These are phyloP conservation scores for Cataglyphis cursor DNA, from an alignment of 2,888 invertebrate genomes.

Conservation along the genomic window DNA sequence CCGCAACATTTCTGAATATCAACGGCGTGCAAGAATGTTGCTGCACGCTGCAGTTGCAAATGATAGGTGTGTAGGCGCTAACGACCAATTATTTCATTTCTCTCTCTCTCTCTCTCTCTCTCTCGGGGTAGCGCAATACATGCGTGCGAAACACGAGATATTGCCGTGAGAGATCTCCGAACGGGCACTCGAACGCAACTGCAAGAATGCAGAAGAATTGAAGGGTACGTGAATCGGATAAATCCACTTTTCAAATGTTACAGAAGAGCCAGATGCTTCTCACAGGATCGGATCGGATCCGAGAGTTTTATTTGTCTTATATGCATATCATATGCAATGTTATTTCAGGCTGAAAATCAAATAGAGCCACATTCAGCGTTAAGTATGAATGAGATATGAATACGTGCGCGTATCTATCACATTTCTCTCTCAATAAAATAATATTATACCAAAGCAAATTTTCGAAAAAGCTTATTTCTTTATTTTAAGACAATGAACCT, in stretches of 20 bases:
- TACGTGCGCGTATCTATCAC: background rate
- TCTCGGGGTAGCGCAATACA: constrained; percentile 28
- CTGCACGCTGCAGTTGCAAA: constrained; percentile 41
- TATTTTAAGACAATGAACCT: constrained; percentile 1
- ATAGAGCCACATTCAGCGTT: constrained; percentile 23
- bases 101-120: background rate
- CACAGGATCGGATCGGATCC: background rate
- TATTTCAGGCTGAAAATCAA: constrained; percentile 32
- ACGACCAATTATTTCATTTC: constrained; percentile 43
- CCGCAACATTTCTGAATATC: constrained; percentile 39
- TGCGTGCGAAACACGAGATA: constrained; percentile 37
- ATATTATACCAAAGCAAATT: background rate
- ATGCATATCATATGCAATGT: constrained; percentile 17
- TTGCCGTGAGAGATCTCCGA: constrained; percentile 51
- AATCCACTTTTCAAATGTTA: constrained; percentile 40
- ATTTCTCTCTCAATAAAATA: background rate
- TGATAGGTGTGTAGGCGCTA: constrained; percentile 56
- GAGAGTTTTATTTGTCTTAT: constrained; percentile 14
- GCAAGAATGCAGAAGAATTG: constrained; percentile 34
- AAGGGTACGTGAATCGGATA: constrained; percentile 34
- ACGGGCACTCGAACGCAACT: background rate
- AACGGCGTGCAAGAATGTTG: constrained; percentile 35
- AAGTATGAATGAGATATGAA: constrained; percentile 11
- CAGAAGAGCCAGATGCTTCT: constrained; percentile 5
- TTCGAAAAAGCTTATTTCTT: background rate